These are phyloP conservation scores for Saccostrea cuccullata DNA, from an alignment of 1,140 invertebrate species.

Conservation along the genomic window DNA sequence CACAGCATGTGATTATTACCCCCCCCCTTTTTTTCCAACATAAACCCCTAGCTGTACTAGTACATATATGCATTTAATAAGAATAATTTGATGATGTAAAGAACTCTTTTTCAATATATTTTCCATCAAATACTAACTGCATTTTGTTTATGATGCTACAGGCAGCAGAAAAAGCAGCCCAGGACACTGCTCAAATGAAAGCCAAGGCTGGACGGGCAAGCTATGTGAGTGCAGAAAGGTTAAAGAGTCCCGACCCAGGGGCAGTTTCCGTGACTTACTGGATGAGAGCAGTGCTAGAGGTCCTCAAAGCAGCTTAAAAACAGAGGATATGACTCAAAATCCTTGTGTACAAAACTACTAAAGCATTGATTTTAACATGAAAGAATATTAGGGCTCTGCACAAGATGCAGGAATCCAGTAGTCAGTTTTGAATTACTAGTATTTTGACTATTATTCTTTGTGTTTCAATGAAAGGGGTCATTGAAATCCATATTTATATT, in stretches of 20 bases:
- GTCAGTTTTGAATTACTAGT: too few species aligned
- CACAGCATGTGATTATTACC: too few species aligned
- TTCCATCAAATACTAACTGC: too few species aligned
- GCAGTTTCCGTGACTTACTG: constrained; percentile 84
- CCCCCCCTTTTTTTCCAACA: too few species aligned
- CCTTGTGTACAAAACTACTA: background rate
- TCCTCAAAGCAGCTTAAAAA: constrained; percentile 29
- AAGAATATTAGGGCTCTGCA: background rate
- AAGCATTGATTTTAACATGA: background rate
- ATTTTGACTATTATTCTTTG: too few species aligned
- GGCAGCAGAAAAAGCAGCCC: constrained; percentile 78
- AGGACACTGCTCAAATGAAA: constrained; percentile 81
- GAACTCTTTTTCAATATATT: too few species aligned
- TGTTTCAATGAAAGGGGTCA: too few species aligned
- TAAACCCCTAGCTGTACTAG: too few species aligned
- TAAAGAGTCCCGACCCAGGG: constrained; percentile 83
- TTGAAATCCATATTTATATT: too few species aligned
- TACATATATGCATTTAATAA: too few species aligned
- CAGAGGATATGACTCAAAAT: background rate
- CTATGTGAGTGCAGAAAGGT: constrained; percentile 75
- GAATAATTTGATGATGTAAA: too few species aligned
- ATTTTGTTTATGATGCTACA: constrained; percentile 50
- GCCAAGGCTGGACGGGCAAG: constrained; percentile 80
- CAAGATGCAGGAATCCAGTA: too few species aligned
- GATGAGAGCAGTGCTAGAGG: constrained; percentile 80